phyloP scores from a whole-genome alignment of 2,797 vertebrate genomes.

The Coluber constrictor region DNA sequence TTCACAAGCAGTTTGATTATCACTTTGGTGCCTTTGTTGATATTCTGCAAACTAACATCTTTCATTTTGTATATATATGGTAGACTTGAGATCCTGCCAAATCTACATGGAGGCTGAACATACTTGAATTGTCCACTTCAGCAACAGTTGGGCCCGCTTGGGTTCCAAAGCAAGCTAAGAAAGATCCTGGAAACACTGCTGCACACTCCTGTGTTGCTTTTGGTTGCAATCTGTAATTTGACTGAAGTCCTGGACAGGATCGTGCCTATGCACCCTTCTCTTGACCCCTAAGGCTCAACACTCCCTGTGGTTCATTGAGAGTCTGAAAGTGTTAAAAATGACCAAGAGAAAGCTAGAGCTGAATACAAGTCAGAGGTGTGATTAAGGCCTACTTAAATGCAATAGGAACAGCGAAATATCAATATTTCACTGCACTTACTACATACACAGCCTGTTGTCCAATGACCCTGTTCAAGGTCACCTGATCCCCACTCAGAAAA shows the following conservation, averaged over 20 bases:
- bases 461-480: not conserved
- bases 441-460: not conserved
- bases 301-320: too few species aligned
- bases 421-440: not conserved
- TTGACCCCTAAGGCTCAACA: too few species aligned
- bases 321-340: too few species aligned
- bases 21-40: constrained; percentile 53
- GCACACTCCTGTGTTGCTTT: too few species aligned
- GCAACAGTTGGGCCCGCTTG: not conserved
- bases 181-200: not conserved
- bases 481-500: not conserved
- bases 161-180: not conserved
- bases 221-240: too few species aligned
- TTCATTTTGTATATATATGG: constrained; percentile 35
- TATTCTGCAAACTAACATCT: constrained; percentile 52
- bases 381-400: not conserved
- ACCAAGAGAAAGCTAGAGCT: too few species aligned
- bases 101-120: not conserved
- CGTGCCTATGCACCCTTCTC: too few species aligned
- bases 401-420: not conserved
- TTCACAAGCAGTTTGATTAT: constrained; percentile 57
- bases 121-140: not conserved
- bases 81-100: not conserved
- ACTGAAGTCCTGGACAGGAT: too few species aligned
- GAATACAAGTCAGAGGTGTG: not conserved